A percentile compares a stretch with the other conserved stretches of the same genome.
phyloP scores from a whole-genome alignment of 2,888 invertebrate species.

The Polydrusus pterygomalis region DNA sequence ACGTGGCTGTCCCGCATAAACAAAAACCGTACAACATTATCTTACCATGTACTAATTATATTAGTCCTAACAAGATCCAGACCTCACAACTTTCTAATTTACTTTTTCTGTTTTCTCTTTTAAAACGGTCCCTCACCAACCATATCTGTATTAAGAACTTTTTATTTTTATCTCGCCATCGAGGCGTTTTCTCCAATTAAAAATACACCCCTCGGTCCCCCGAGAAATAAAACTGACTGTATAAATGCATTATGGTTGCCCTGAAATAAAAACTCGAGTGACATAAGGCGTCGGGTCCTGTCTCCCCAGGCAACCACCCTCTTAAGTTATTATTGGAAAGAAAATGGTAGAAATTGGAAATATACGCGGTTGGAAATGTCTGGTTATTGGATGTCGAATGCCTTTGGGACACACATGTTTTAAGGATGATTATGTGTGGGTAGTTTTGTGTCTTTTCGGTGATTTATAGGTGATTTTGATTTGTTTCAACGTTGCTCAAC shows the following conservation, averaged over 20 bases:
- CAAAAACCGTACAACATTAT: constrained; percentile 29
- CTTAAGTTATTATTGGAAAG: constrained; percentile 47
- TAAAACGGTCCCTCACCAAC: constrained; percentile 67
- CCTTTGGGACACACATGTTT: constrained; percentile 51
- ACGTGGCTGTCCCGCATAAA: constrained; percentile 36
- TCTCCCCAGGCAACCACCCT: constrained; percentile 47
- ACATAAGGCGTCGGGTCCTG: constrained; percentile 47
- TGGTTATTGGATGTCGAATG: constrained; percentile 50
- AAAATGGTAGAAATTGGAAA: constrained; percentile 57
- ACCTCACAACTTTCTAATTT: constrained; percentile 48
- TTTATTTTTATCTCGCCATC: constrained; percentile 71
- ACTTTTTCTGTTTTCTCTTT: constrained; percentile 54
- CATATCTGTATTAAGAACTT: constrained; percentile 68
- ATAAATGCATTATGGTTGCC: constrained; percentile 66
- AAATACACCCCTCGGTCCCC: constrained; percentile 63
- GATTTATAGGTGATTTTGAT: constrained; percentile 35
- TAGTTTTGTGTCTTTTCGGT: constrained; percentile 39
- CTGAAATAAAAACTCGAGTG: constrained; percentile 59
- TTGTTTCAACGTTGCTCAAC: background rate
- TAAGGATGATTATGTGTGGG: constrained; percentile 39
- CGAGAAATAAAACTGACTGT: constrained; percentile 58
- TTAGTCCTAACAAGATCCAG: constrained; percentile 48
- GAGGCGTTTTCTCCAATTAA: constrained; percentile 71
- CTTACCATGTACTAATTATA: constrained; percentile 41
- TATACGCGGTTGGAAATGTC: constrained; percentile 51